phyloP scores from a whole-genome alignment of 1,140 invertebrate genomes.

The Anoplophora glabripennis region DNA sequence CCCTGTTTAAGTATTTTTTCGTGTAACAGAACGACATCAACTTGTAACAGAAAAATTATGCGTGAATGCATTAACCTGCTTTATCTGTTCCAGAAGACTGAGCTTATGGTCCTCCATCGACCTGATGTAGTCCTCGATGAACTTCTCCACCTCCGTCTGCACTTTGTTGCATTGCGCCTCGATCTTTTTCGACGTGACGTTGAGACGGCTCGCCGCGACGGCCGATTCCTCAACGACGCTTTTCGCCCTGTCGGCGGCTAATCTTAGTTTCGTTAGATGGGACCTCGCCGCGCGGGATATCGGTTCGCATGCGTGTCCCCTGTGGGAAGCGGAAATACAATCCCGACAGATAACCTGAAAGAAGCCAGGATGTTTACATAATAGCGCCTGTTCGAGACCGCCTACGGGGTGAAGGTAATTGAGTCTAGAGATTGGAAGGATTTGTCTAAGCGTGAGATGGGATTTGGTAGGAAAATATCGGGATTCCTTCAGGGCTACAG shows the following conservation, averaged over 20 bases:
- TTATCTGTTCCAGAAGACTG: conserved; percentile 52
- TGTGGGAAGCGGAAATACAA: conserved; percentile 54
- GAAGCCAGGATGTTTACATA: neutral
- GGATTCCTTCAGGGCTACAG: too few relatives aligned
- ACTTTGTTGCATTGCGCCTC: conserved; percentile 54
- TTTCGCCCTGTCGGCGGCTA: conserved; percentile 52
- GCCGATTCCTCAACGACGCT: conserved; percentile 51
- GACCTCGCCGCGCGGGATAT: conserved; percentile 52
- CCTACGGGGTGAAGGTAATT: too few relatives aligned
- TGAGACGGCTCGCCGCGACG: conserved; percentile 37
- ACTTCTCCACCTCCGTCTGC: conserved; percentile 59
- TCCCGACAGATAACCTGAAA: conserved; percentile 56
- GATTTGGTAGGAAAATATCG: too few relatives aligned
- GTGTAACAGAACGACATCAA: too few relatives aligned
- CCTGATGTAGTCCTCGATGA: conserved; percentile 59
- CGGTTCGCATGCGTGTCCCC: conserved; percentile 53
- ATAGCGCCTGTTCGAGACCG: too few relatives aligned
- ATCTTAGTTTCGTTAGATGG: conserved; percentile 50
- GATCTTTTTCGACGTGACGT: conserved; percentile 51
- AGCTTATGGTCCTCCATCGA: conserved; percentile 61
- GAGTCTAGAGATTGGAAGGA: too few relatives aligned
- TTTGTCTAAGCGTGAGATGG: too few relatives aligned
- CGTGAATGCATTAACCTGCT: conserved; percentile 25
- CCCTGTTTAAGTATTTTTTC: too few relatives aligned
- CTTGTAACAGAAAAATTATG: too few relatives aligned